These are phyloP conservation scores for Linepithema humile DNA, from an alignment of 1,140 invertebrate genomes.

Conservation along the genomic window DNA sequence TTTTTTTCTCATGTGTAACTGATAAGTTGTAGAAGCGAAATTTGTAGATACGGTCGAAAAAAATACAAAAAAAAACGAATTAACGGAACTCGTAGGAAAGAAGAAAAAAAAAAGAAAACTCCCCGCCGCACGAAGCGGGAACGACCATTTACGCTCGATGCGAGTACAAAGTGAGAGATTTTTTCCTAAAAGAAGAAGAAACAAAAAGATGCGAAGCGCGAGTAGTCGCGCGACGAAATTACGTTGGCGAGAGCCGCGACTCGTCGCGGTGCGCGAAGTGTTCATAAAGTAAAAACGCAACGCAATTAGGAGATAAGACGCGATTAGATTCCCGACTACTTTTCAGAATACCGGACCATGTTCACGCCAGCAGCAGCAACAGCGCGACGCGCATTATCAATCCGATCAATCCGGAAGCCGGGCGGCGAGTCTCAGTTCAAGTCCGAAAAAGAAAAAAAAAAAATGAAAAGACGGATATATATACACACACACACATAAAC, in stretches of 20 bases:
- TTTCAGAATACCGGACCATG: conserved; percentile 20
- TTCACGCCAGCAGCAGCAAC: not conserved
- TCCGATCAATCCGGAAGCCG: not conserved
- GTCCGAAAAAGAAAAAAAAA: conserved; percentile 41
- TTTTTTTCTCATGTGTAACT: conserved; percentile 34
- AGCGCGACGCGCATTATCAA: not conserved
- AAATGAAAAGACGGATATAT: no score
- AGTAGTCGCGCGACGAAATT: not conserved
- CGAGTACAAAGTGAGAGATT: conserved; percentile 61
- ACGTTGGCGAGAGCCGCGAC: not conserved
- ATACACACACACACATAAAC: no score
- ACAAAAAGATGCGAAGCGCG: not conserved
- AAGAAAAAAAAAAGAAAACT: conserved; percentile 11
- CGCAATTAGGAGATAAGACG: conserved; percentile 39
- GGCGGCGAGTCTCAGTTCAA: conserved; percentile 52
- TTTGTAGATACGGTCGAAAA: conserved; percentile 73
- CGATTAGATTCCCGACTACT: conserved; percentile 30
- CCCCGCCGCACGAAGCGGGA: not conserved
- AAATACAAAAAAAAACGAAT: not conserved
- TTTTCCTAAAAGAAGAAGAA: conserved; percentile 54
- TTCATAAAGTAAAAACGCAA: conserved; percentile 28
- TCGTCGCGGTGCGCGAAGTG: conserved; percentile 6
- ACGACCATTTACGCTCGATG: conserved; percentile 52
- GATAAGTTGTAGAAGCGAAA: conserved; percentile 67
- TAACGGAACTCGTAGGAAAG: not conserved